phyloP scores from a whole-genome alignment of 2,888 invertebrate species.

The Frankliniella fusca region DNA sequence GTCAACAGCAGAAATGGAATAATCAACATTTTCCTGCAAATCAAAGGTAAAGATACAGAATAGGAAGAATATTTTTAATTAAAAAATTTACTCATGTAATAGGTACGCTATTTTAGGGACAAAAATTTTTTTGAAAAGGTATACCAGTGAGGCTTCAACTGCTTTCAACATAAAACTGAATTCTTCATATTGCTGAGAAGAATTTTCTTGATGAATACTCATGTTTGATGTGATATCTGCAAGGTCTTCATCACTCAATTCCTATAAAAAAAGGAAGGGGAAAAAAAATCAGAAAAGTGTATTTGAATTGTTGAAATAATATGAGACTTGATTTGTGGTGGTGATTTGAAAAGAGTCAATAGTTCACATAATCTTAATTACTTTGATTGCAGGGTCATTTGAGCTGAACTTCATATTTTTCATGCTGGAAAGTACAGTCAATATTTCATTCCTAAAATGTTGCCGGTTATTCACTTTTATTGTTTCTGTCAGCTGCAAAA shows the following conservation, averaged over 20 bases:
- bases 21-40: not conserved
- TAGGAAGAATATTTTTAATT: not conserved
- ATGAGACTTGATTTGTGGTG: not conserved
- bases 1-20: not conserved
- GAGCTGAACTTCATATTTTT: too few species aligned
- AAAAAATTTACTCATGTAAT: not conserved
- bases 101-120: not conserved
- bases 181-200: conserved; percentile 42
- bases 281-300: too few species aligned
- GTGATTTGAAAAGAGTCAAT: too few species aligned
- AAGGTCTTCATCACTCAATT: not conserved
- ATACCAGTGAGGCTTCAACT: conserved; percentile 37
- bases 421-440: conserved; percentile 36
- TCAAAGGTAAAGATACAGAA: too few species aligned
- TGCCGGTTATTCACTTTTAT: conserved; percentile 43
- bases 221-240: not conserved
- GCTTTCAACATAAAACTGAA: conserved; percentile 40
- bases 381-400: too few species aligned
- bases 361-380: too few species aligned
- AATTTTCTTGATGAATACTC: conserved; percentile 34
- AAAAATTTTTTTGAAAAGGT: not conserved
- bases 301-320: too few species aligned
- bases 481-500: conserved; percentile 41
- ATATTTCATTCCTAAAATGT: conserved; percentile 43
- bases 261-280: not conserved